Evolutionary conservation across 2,888 invertebrate species (phyloP).

Genomic region (Melanostoma scalare): DNA sequence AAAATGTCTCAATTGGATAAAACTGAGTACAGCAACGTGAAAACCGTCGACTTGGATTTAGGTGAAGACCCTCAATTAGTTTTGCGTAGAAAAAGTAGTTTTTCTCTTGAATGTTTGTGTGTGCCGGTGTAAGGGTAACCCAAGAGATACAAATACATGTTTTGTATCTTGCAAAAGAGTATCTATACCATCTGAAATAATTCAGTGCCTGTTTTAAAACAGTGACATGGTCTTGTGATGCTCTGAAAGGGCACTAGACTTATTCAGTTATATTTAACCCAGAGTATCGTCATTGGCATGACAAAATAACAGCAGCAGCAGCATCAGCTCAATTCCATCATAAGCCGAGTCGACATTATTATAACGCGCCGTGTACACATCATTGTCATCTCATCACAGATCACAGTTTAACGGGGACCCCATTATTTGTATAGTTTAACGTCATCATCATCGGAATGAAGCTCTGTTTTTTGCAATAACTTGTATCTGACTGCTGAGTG

Average conservation of each 20-base stretch:
- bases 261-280: constrained; percentile 47
- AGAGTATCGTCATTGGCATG: constrained; percentile 36
- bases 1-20: constrained; percentile 61
- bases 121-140: constrained; percentile 7
- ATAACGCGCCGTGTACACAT: constrained; percentile 10
- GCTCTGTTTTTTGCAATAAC: constrained; percentile 29
- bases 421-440: constrained; percentile 27
- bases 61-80: constrained; percentile 49
- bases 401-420: constrained; percentile 19
- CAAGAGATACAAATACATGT: background rate
- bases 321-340: constrained; percentile 15
- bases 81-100: background rate
- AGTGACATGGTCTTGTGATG: constrained; percentile 25
- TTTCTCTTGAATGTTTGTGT: background rate
- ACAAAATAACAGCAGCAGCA: background rate
- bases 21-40: constrained; percentile 53
- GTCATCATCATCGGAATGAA: constrained; percentile 27
- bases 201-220: constrained; percentile 9
- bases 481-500: constrained; percentile 4
- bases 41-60: constrained; percentile 41
- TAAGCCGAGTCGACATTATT: background rate
- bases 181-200: constrained; percentile 15
- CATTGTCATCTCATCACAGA: constrained; percentile 57
- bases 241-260: constrained; percentile 31
- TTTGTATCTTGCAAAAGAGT: constrained; percentile 17